Percentiles rank a stretch among this genome's conserved stretches.
Conservation (phyloP, 2,888 invertebrate genomes). For the Cheilosia vernalis region DNA sequence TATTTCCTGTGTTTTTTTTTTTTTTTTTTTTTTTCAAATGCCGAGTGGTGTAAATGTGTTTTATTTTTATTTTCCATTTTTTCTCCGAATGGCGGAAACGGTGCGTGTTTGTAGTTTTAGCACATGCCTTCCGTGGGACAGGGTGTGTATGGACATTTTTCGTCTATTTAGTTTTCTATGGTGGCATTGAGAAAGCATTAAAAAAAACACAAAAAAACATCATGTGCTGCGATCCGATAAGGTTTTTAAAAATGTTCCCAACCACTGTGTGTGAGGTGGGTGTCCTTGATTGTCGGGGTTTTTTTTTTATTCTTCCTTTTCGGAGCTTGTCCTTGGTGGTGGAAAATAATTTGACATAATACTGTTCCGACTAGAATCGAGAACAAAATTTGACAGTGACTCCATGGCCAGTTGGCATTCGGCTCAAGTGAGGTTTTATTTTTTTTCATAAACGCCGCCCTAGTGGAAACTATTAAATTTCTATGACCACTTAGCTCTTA, state of each 20-base stretch:
- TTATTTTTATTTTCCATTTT: slow-evolving; percentile 2
- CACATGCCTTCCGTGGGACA: slow-evolving; percentile 21
- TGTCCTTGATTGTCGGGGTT: slow-evolving; percentile 15
- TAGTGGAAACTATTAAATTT: slow-evolving; percentile 63
- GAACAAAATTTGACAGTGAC: slow-evolving; percentile 10
- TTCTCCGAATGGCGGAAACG: slow-evolving; percentile 24
- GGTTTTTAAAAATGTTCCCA: slow-evolving; percentile 24
- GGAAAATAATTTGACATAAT: slow-evolving; percentile 40
- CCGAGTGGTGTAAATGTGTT: slow-evolving; percentile 11
- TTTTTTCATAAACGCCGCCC: slow-evolving; percentile 21
- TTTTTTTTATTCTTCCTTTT: slow-evolving; percentile 5
- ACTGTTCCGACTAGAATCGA: not conserved
- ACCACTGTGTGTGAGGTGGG: slow-evolving; percentile 6
- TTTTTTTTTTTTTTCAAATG: not conserved
- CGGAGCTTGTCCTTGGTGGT: slow-evolving; percentile 13
- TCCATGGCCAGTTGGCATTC: slow-evolving; percentile 25
- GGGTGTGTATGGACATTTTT: slow-evolving; percentile 6
- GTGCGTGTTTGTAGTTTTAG: slow-evolving; percentile 50
- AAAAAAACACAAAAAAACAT: slow-evolving; percentile 25
- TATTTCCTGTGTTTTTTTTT: slow-evolving; percentile 4
- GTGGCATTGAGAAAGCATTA: slow-evolving; percentile 29
- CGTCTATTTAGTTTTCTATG: slow-evolving; percentile 31
- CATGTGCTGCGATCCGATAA: slow-evolving; percentile 49
- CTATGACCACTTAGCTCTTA: slow-evolving; percentile 47
- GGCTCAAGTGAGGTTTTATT: slow-evolving; percentile 11